phyloP scores from a whole-genome alignment of 2,888 invertebrate genomes.

The Luperina testacea region DNA sequence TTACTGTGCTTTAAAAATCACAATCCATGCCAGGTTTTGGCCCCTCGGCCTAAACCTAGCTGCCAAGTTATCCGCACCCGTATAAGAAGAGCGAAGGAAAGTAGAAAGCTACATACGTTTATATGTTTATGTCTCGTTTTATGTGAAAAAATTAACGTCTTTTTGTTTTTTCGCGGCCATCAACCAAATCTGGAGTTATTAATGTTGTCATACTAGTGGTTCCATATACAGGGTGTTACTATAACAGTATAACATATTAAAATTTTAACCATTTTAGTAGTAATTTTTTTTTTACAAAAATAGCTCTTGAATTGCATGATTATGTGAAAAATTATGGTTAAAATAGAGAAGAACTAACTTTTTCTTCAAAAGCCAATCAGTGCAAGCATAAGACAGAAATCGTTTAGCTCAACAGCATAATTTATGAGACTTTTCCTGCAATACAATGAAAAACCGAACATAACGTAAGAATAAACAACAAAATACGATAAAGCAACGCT shows the following conservation, averaged over 20 bases:
- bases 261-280: too few relatives aligned
- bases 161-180: too few relatives aligned
- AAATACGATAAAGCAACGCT: conserved; percentile 12
- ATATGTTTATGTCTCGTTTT: conserved; percentile 36
- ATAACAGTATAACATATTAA: too few relatives aligned
- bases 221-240: too few relatives aligned
- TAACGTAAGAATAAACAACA: not conserved
- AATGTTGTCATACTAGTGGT: conserved; percentile 13
- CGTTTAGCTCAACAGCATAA: not conserved
- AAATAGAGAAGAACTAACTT: too few relatives aligned
- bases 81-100: conserved; percentile 40
- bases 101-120: conserved; percentile 42
- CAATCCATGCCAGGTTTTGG: not conserved
- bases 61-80: conserved; percentile 6
- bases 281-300: too few relatives aligned
- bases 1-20: not conserved
- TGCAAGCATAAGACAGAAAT: too few relatives aligned
- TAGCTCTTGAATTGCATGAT: too few relatives aligned
- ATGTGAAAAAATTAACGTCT: too few relatives aligned
- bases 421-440: not conserved
- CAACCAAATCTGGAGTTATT: not conserved
- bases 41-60: not conserved
- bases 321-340: too few relatives aligned
- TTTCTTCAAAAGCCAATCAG: too few relatives aligned
- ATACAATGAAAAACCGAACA: not conserved